These are phyloP conservation scores for Numenius arquata DNA, from an alignment of 2,113 vertebrate species.

Conservation along the genomic window DNA sequence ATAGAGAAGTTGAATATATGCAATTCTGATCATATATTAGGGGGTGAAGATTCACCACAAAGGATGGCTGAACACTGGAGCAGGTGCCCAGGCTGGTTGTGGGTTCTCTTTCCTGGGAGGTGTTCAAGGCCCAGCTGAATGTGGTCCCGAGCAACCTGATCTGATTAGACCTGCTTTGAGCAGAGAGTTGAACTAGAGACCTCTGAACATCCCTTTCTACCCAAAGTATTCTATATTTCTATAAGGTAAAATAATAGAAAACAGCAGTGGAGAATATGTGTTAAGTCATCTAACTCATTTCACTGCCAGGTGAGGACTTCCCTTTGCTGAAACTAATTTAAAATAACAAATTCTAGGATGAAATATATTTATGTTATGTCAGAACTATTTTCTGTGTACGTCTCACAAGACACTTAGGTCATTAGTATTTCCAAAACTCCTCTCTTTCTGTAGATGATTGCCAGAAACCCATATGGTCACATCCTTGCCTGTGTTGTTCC, in stretches of 20 bases:
- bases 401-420: background rate
- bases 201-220: background rate
- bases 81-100: background rate
- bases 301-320: background rate
- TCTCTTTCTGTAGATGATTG: background rate
- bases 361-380: background rate
- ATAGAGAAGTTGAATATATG: background rate
- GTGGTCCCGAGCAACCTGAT: background rate
- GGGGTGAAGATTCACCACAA: background rate
- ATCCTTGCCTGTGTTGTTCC: background rate
- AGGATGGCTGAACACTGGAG: background rate
- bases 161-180: background rate
- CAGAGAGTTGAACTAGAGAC: background rate
- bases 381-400: background rate
- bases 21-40: background rate
- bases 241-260: background rate
- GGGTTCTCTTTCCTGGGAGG: background rate
- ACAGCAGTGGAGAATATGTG: background rate
- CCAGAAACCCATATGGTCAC: background rate
- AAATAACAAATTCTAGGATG: background rate
- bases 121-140: background rate
- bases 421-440: background rate
- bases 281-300: background rate
- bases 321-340: background rate
- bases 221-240: background rate